Percentiles rank a stretch among this genome's conserved stretches.
Conservation (phyloP, 2,888 invertebrate genomes). For the Lasioglossum morio region DNA sequence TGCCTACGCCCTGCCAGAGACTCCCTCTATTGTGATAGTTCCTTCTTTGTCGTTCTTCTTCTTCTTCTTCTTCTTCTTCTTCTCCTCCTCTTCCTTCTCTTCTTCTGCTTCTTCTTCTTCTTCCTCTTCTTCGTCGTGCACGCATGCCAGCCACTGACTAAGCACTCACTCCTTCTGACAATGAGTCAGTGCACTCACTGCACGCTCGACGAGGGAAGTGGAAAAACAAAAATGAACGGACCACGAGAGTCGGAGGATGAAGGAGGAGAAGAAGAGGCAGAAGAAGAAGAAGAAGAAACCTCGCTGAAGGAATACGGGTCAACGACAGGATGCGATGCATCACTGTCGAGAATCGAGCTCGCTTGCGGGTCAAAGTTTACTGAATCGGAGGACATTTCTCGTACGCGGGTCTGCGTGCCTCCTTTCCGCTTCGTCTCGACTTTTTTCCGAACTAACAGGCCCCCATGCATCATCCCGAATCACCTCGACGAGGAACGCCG, state of each 20-base stretch:
- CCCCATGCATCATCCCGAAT: background rate
- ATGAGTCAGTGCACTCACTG: constrained; percentile 75
- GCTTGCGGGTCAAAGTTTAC: constrained; percentile 78
- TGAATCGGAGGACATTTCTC: constrained; percentile 75
- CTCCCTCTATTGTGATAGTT: constrained; percentile 74
- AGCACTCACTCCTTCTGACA: constrained; percentile 72
- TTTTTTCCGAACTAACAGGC: background rate
- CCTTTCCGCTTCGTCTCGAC: constrained; percentile 38
- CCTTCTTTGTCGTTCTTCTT: constrained; percentile 66
- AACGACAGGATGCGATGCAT: constrained; percentile 77
- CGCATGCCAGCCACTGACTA: constrained; percentile 75
- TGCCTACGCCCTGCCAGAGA: constrained; percentile 69
- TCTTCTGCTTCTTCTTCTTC: constrained; percentile 54
- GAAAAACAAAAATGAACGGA: constrained; percentile 65
- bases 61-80: constrained; percentile 45
- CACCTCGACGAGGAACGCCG: background rate
- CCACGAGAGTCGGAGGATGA: constrained; percentile 45
- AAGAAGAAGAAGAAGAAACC: constrained; percentile 51
- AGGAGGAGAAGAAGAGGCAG: constrained; percentile 11
- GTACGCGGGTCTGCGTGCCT: constrained; percentile 55
- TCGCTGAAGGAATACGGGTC: constrained; percentile 66
- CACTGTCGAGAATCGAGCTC: constrained; percentile 76
- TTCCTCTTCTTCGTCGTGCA: constrained; percentile 12
- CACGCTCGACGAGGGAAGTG: constrained; percentile 63
- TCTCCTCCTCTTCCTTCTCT: constrained; percentile 37